Base-by-base conservation (phyloP, 2,888 invertebrate species). In the Phrixothrix hirtus region DNA sequence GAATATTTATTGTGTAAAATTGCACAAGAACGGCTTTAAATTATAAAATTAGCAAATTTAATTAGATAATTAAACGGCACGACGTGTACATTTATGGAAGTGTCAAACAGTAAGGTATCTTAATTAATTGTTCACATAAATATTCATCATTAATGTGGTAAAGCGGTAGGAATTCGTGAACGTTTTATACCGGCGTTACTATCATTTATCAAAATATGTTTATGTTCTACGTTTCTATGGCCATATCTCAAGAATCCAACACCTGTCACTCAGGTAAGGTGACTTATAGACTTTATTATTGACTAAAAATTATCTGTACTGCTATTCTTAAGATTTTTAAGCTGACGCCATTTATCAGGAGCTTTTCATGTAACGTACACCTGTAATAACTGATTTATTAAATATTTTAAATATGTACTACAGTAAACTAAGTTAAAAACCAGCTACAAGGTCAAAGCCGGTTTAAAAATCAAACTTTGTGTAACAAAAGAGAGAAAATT, bases 241-340 rank as follows among this genome's bases (percentile, higher is more conserved):
- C 44, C 46, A 39, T 53, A 55, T 57, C 44, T 45, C 39, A 57
- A 50, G 53, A 46, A 52, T 58, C 55, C 58, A 55, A 47, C 58
- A 57, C 57, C 58, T 60, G 60, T 59, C 60, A 58, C 39, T 60
- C 58, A 58, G 43, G 41, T 35, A 50, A 41, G 36, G 51, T 60
- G 60, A 60, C 61, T 61, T 61, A 61, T 60, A 46, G 58, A 58
- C 58, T 57, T 55, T 61, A 56, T 61, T 61, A 58, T 58, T 57
- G 46, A 35, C 26, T 15, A 39, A 61, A 46, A 39, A 51, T 34
- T 43, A 49, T 52, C 54, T 43, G 45, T 36, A 34, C 25, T 36
- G 25, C 48, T n/a, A n/a, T n/a, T n/a, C n/a, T n/a, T n/a, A n/a
- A n/a, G n/a, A n/a, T n/a, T n/a, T n/a, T n/a, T n/a, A n/a, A n/a